A percentile compares a stretch with the other conserved stretches of the same genome.
phyloP scores from a whole-genome alignment of 2,888 invertebrate species.

The Nomada fucata region DNA sequence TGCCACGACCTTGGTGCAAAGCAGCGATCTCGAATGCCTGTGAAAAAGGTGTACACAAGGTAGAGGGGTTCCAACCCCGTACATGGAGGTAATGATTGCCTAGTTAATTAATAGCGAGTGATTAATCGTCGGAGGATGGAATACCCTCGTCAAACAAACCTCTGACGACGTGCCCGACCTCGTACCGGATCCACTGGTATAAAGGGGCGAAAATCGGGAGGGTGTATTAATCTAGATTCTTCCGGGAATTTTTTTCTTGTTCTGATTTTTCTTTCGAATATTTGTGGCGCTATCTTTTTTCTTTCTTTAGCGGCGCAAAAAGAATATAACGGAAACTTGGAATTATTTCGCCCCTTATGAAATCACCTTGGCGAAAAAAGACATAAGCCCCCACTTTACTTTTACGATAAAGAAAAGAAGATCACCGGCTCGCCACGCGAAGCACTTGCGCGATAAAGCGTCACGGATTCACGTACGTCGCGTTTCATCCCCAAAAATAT shows the following conservation, averaged over 20 bases:
- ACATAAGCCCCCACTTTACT: not conserved
- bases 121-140: constrained; percentile 79
- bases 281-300: too few species aligned
- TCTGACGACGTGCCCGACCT: constrained; percentile 69
- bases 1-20: constrained; percentile 73
- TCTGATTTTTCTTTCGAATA: not conserved
- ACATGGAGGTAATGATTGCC: constrained; percentile 66
- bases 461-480: constrained; percentile 2
- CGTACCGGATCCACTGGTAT: constrained; percentile 78
- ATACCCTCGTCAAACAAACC: constrained; percentile 82
- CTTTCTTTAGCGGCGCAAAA: not conserved
- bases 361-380: constrained; percentile 23
- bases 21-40: not conserved
- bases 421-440: constrained; percentile 31
- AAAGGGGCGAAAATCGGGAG: constrained; percentile 19
- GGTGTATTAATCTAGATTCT: not conserved
- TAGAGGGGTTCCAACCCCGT: constrained; percentile 23
- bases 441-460: constrained; percentile 42
- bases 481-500: constrained; percentile 53
- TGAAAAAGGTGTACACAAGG: not conserved
- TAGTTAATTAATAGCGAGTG: constrained; percentile 82
- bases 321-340: not conserved
- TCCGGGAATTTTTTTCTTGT: not conserved
- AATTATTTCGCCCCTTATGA: constrained; percentile 13
- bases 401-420: constrained; percentile 2